Percentiles rank a stretch among this genome's conserved stretches.
These are phyloP conservation scores for Phymorhynchus buccinoides DNA, from an alignment of 1,140 invertebrate species.

Conservation along the genomic window DNA sequence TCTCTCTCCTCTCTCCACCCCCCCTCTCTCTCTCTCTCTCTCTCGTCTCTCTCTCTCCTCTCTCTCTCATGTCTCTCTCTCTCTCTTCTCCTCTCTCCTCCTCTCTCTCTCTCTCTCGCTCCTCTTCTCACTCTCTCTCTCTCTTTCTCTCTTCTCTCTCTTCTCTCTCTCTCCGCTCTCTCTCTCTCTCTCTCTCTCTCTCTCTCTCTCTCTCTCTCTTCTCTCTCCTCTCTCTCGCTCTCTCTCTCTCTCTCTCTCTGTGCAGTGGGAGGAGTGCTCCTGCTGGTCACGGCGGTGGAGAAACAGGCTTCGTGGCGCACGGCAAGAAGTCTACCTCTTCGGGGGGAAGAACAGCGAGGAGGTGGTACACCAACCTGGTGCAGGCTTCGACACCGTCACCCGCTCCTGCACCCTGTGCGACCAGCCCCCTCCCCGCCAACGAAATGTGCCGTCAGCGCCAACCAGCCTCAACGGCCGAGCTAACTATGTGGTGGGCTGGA, in stretches of 20 bases:
- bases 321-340: slow-evolving; percentile 66
- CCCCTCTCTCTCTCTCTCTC: too few relatives aligned
- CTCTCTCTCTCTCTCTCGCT: too few relatives aligned
- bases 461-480: slow-evolving; percentile 60
- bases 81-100: too few relatives aligned
- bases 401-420: neutral
- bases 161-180: too few relatives aligned
- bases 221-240: too few relatives aligned
- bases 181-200: too few relatives aligned
- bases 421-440: slow-evolving; percentile 37
- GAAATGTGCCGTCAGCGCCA: slow-evolving; percentile 59
- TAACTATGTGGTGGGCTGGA: slow-evolving; percentile 69
- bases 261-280: slow-evolving; percentile 61
- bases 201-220: too few relatives aligned
- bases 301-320: slow-evolving; percentile 69
- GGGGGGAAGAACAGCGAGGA: slow-evolving; percentile 70
- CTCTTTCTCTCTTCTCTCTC: slow-evolving; percentile 28
- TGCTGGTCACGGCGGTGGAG: slow-evolving; percentile 61
- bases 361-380: slow-evolving; percentile 65
- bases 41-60: too few relatives aligned
- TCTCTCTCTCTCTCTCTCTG: too few relatives aligned
- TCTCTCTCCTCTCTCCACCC: neutral
- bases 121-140: too few relatives aligned
- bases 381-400: slow-evolving; percentile 61
- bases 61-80: too few relatives aligned